These are phyloP conservation scores for Ciconia maguari DNA, from an alignment of 2,113 vertebrate genomes.

Conservation along the genomic window DNA sequence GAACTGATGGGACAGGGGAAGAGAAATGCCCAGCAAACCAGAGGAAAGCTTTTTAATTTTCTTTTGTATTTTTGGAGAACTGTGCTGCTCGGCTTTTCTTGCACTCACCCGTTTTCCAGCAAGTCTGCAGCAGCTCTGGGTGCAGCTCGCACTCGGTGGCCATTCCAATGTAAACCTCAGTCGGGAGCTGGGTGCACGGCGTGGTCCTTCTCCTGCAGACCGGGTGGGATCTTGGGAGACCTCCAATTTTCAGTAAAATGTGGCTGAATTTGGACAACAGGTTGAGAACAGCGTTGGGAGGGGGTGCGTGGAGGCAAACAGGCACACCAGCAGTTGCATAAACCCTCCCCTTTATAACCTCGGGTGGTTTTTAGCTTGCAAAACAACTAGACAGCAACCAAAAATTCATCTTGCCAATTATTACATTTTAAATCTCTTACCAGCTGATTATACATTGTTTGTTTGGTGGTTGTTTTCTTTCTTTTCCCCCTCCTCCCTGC, in stretches of 20 bases:
- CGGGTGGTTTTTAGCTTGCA: background rate
- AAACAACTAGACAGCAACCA: background rate
- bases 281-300: background rate
- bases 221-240: background rate
- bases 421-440: background rate
- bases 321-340: background rate
- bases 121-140: background rate
- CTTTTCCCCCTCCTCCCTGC: background rate
- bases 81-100: background rate
- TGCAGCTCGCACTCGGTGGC: background rate
- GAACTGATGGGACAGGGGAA: background rate
- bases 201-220: background rate
- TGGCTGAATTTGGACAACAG: background rate
- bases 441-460: background rate
- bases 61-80: background rate
- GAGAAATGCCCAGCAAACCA: background rate
- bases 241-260: rapidly evolving
- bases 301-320: background rate
- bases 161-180: rapidly evolving
- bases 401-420: background rate
- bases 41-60: background rate
- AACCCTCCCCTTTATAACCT: background rate
- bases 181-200: background rate
- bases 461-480: background rate
- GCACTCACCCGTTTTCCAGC: rapidly evolving